phyloP scores from a whole-genome alignment of 1,140 invertebrate species.

The Diabrotica undecimpunctata region DNA sequence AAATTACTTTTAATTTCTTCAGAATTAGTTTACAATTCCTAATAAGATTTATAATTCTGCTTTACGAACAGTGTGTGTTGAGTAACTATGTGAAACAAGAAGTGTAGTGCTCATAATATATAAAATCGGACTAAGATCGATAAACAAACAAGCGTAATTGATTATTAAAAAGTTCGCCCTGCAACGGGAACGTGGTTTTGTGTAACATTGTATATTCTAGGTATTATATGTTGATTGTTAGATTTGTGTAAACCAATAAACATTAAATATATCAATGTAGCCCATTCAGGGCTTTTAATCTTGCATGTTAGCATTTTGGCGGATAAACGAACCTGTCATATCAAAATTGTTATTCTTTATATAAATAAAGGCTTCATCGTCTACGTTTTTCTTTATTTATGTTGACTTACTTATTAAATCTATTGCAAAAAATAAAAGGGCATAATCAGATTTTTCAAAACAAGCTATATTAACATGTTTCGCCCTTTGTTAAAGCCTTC shows the following conservation, averaged over 20 bases:
- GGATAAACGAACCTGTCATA: not conserved
- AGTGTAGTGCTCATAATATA: not conserved
- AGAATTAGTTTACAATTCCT: not conserved
- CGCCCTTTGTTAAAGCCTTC: too few relatives aligned
- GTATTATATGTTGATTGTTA: not conserved
- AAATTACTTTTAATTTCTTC: not conserved
- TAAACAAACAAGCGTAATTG: slow-evolving; percentile 2
- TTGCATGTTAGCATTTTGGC: not conserved
- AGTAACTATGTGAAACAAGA: not conserved
- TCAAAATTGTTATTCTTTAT: not conserved
- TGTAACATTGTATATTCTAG: not conserved
- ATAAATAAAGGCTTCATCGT: too few relatives aligned
- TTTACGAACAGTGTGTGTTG: not conserved
- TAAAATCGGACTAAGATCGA: not conserved
- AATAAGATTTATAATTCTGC: not conserved
- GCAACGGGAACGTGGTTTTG: not conserved
- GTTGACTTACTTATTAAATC: too few relatives aligned
- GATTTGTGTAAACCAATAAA: not conserved
- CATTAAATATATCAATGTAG: not conserved
- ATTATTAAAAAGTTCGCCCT: not conserved
- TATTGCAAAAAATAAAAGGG: too few relatives aligned
- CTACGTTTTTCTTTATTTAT: too few relatives aligned
- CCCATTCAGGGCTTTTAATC: not conserved
- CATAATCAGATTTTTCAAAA: too few relatives aligned
- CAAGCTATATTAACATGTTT: too few relatives aligned